phyloP scores from a whole-genome alignment of 2,113 vertebrate species.

The Alethe castanea region DNA sequence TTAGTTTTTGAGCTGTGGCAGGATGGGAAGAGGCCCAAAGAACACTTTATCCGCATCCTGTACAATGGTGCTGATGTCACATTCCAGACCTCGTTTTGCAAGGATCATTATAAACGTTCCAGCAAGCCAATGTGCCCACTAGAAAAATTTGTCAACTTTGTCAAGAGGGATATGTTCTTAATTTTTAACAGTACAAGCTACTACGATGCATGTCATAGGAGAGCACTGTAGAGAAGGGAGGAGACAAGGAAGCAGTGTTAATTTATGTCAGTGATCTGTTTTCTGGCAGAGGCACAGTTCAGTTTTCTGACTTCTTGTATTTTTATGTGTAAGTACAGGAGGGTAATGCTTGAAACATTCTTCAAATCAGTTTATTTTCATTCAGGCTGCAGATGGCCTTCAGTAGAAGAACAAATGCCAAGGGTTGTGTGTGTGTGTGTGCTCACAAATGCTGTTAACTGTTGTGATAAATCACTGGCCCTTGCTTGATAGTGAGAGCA shows the following conservation, averaged over 20 bases:
- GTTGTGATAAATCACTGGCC: not conserved
- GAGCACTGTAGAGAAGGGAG: constrained; percentile 49
- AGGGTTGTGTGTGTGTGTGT: not conserved
- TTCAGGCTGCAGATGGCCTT: not conserved
- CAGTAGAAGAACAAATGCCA: not conserved
- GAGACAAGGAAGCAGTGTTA: not conserved
- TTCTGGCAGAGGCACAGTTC: not conserved
- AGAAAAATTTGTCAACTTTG: constrained; percentile 86
- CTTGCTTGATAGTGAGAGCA: not conserved
- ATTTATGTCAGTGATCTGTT: not conserved
- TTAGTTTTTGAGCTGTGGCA: constrained; percentile 95
- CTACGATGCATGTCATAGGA: constrained; percentile 85
- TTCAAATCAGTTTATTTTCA: not conserved
- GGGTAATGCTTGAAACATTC: not conserved
- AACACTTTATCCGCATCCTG: constrained; percentile 85
- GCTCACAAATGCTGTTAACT: not conserved
- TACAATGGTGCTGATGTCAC: constrained; percentile 95
- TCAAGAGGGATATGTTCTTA: constrained; percentile 89
- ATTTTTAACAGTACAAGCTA: constrained; percentile 86
- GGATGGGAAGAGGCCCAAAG: constrained; percentile 74
- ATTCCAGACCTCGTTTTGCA: constrained; percentile 91
- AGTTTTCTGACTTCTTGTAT: not conserved
- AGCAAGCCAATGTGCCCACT: constrained; percentile 88
- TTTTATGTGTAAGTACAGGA: not conserved
- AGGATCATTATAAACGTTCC: constrained; percentile 71